Conservation (phyloP, 2,113 vertebrate species). For the Elanoides forficatus region DNA sequence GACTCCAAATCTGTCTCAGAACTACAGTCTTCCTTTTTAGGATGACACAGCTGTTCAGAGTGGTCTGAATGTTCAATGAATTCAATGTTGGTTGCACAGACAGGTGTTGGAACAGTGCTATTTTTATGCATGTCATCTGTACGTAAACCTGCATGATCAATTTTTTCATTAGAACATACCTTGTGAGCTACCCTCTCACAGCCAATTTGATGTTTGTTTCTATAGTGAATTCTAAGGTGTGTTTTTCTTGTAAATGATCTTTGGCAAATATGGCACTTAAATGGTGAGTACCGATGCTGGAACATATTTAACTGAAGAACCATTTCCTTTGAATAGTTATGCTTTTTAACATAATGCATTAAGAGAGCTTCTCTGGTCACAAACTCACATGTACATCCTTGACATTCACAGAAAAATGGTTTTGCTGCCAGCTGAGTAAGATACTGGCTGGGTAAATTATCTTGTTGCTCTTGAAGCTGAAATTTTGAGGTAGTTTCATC, state of each 20-base stretch:
- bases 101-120: background rate
- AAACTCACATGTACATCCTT: slow-evolving; percentile 84
- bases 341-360: slow-evolving; percentile 88
- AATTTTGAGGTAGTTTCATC: slow-evolving; percentile 69
- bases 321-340: slow-evolving; percentile 82
- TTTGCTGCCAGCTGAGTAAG: slow-evolving; percentile 83
- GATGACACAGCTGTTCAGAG: slow-evolving; percentile 47
- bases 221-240: slow-evolving; percentile 85
- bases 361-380: slow-evolving; percentile 88
- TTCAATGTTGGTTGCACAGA: background rate
- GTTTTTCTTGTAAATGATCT: slow-evolving; percentile 88
- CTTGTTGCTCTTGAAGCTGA: slow-evolving; percentile 63
- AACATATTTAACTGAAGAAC: slow-evolving; percentile 86
- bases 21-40: slow-evolving; percentile 73
- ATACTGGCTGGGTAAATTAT: slow-evolving; percentile 70
- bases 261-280: slow-evolving; percentile 91
- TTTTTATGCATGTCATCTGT: slow-evolving; percentile 54
- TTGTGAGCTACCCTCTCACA: slow-evolving; percentile 69
- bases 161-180: slow-evolving; percentile 65
- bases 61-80: slow-evolving; percentile 39
- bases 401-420: slow-evolving; percentile 86
- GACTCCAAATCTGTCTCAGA: slow-evolving; percentile 80
- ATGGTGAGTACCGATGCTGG: slow-evolving; percentile 86
- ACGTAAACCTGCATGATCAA: slow-evolving; percentile 59
- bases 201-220: slow-evolving; percentile 83